Evolutionary conservation across 2,113 vertebrate genomes (phyloP).

Genomic region (Capra hircus): DNA sequence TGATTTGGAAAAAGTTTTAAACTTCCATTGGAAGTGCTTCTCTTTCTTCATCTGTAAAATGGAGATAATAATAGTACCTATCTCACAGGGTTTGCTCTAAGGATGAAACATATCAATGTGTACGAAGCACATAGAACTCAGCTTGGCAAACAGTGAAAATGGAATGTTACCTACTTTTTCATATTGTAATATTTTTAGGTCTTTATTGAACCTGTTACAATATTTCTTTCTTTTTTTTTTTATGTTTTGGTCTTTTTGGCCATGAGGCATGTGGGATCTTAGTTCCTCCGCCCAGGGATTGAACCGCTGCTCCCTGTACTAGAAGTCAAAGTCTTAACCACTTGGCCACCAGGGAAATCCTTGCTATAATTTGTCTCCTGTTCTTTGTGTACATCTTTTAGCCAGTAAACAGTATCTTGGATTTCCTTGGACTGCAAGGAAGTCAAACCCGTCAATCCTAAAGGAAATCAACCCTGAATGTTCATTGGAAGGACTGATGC

Average conservation of each 20-base stretch:
- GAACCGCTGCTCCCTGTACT: not conserved
- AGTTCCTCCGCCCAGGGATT: not conserved
- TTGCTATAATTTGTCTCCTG: not conserved
- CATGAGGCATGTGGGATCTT: not conserved
- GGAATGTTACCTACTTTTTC: no score
- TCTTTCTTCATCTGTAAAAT: not conserved
- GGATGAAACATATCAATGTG: not conserved
- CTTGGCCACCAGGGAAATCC: not conserved
- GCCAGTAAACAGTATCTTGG: not conserved
- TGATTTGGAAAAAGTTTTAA: not conserved
- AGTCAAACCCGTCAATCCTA: not conserved
- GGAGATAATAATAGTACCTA: not conserved
- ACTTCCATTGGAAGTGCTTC: not conserved
- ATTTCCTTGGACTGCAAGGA: not conserved
- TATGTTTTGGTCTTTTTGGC: not conserved
- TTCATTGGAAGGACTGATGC: not conserved
- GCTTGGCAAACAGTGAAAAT: not conserved
- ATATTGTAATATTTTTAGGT: not conserved
- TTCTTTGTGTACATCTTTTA: not conserved
- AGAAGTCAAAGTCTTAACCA: not conserved
- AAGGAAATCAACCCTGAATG: not conserved
- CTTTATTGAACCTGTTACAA: not conserved
- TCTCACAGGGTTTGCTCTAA: no score
- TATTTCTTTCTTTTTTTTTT: not conserved
- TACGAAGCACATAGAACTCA: not conserved